phyloP scores from a whole-genome alignment of 2,797 vertebrate species.

The Etheostoma perlongum region DNA sequence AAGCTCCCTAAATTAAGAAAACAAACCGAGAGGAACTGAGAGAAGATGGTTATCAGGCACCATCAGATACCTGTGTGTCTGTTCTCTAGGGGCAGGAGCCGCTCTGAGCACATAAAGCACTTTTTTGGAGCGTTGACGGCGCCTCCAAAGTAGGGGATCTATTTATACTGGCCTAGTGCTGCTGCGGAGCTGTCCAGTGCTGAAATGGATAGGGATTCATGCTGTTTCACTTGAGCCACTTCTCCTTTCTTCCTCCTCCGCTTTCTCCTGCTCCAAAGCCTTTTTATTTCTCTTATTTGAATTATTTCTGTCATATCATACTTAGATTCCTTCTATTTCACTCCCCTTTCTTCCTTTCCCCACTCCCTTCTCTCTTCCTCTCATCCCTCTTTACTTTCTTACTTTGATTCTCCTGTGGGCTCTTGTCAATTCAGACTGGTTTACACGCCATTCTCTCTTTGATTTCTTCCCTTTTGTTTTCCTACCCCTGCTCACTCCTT shows the following conservation, averaged over 20 bases:
- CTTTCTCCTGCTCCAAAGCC: slow-evolving; percentile 57
- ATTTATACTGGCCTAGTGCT: slow-evolving; percentile 82
- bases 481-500: slow-evolving; percentile 32
- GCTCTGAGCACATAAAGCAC: slow-evolving; percentile 68
- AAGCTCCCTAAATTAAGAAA: slow-evolving; percentile 78
- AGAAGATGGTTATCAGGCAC: slow-evolving; percentile 75
- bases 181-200: slow-evolving; percentile 78
- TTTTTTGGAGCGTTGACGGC: slow-evolving; percentile 75
- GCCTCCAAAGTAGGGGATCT: slow-evolving; percentile 80
- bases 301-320: slow-evolving; percentile 69
- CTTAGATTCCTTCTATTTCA: slow-evolving; percentile 52
- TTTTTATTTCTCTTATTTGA: slow-evolving; percentile 54
- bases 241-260: slow-evolving; percentile 69
- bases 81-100: slow-evolving; percentile 68
- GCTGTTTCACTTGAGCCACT: slow-evolving; percentile 74
- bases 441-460: slow-evolving; percentile 57
- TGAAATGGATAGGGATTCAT: slow-evolving; percentile 78
- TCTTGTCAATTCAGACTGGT: slow-evolving; percentile 63
- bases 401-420: slow-evolving; percentile 61
- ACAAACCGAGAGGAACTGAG: slow-evolving; percentile 76
- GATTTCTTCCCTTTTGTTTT: slow-evolving; percentile 53
- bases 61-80: slow-evolving; percentile 75
- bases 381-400: slow-evolving; percentile 32
- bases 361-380: not conserved
- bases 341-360: slow-evolving; percentile 20